Evolutionary conservation across 2,113 vertebrate species (phyloP), one percentile per base, ranked within the genome.

Genomic region (Saguinus midas): DNA sequence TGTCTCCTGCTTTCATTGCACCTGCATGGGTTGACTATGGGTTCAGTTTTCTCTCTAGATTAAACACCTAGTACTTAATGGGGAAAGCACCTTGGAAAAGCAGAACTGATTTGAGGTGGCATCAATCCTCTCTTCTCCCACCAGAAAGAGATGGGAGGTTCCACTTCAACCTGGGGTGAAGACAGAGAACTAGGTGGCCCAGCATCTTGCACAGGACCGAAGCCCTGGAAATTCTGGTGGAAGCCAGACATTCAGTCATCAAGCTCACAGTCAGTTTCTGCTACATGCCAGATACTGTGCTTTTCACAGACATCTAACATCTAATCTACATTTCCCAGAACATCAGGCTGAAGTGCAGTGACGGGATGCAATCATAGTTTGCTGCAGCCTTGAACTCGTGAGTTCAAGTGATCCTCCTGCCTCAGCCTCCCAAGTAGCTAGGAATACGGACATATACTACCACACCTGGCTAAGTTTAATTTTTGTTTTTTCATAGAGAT

Each of bases 11-110:
- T 96, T 95, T 55, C 78, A 43, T 50, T 73, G 43, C 70, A 21
- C 18, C 43, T 78, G 8, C 29, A 58, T 27, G 57, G 66, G n/a
- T 40, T 95, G 87, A 66, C 48, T 45, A 4, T 45, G 66, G 48
- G 55, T 55, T 79, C 12, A 6, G n/a, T 45, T 82, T 97, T 81
- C 81, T 87, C 76, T 78, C 50, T 85, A 94, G 80, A 84, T 80
- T 48, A 92, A 90, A 90, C 57, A 96, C 88, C 76, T 85, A 40
- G 57, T 87, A 90, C 81, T 96, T 88, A 61, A 29, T 32, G 58
- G 76, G 61, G 27, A 8, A 23, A 84, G 17, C 23, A 76, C 72
- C 40, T 48, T 66, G 78, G 84, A n/a, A 92, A 80, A 81, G 70
- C 64, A 78, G 82, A 75, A 20, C 72, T 89, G 85, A 16, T 40